phyloP scores from a whole-genome alignment of 2,113 vertebrate genomes.

The Heterocephalus glaber region DNA sequence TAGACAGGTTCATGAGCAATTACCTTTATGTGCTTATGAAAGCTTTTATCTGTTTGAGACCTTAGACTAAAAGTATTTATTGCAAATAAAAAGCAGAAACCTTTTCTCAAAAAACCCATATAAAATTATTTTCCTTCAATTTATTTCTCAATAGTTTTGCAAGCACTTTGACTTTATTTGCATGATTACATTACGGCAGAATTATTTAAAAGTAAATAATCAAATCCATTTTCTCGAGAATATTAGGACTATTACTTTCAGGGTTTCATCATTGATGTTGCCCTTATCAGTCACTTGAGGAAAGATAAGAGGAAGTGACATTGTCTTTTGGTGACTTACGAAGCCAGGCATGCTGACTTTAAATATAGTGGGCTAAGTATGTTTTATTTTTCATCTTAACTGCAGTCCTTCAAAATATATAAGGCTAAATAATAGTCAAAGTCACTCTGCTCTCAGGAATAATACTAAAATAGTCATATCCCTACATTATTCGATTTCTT shows the following conservation, averaged over 20 bases:
- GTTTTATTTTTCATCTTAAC: constrained; percentile 12
- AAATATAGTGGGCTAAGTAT: not conserved
- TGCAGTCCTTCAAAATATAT: not conserved
- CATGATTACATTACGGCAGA: not conserved
- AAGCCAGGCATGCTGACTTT: not conserved
- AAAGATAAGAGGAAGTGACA: not conserved
- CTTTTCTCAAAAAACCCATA: not conserved
- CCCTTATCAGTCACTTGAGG: not conserved
- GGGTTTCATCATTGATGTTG: not conserved
- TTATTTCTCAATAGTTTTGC: not conserved
- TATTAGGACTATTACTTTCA: not conserved
- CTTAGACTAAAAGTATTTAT: not conserved
- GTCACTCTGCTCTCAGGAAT: too few species aligned
- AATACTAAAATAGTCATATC: not conserved
- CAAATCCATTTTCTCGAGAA: not conserved
- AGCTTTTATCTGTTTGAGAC: not conserved
- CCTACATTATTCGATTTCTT: not conserved
- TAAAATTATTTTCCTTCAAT: not conserved
- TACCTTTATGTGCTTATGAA: not conserved
- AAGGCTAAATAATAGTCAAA: not conserved
- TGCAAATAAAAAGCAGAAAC: not conserved
- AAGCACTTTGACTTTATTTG: not conserved
- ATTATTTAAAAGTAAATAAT: not conserved
- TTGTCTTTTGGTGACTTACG: not conserved
- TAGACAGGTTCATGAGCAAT: not conserved